A percentile compares a stretch with the other conserved stretches of the same genome.
phyloP scores from a whole-genome alignment of 1,140 invertebrate species.

The Procambarus virginalis region DNA sequence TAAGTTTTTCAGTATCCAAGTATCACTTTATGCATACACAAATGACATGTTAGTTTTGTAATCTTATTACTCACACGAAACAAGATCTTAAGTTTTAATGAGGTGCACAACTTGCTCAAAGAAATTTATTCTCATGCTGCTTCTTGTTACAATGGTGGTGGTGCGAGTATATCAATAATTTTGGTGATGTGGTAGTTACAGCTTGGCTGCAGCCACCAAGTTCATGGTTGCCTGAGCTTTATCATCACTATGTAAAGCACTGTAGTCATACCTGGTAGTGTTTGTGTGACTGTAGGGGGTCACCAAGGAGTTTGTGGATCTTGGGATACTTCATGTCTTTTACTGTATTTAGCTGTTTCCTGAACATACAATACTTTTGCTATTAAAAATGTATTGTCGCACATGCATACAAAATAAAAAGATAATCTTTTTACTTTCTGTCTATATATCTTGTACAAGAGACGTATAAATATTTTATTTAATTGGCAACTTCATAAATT shows the following conservation, averaged over 20 bases:
- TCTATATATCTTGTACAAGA: too few species aligned
- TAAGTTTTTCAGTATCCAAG: too few species aligned
- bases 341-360: too few species aligned
- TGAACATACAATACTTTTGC: too few species aligned
- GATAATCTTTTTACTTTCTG: too few species aligned
- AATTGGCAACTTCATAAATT: background rate
- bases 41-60: too few species aligned
- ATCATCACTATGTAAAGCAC: slow-evolving; percentile 49
- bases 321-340: too few species aligned
- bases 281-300: slow-evolving; percentile 31
- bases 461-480: too few species aligned
- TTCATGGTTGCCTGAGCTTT: slow-evolving; percentile 37
- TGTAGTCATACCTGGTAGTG: slow-evolving; percentile 48
- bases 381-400: too few species aligned
- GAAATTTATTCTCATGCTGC: background rate
- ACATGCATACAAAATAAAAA: too few species aligned
- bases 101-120: background rate
- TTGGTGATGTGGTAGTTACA: slow-evolving; percentile 58
- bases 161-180: slow-evolving; percentile 28
- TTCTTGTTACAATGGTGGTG: slow-evolving; percentile 21
- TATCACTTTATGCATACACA: too few species aligned
- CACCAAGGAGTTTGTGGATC: background rate
- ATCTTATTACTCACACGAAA: too few species aligned
- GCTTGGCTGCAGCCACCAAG: slow-evolving; percentile 28
- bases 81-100: background rate